Evolutionary conservation across 2,113 vertebrate genomes (phyloP), one percentile per base, ranked within the genome.

Genomic region (Struthidea cinerea): DNA sequence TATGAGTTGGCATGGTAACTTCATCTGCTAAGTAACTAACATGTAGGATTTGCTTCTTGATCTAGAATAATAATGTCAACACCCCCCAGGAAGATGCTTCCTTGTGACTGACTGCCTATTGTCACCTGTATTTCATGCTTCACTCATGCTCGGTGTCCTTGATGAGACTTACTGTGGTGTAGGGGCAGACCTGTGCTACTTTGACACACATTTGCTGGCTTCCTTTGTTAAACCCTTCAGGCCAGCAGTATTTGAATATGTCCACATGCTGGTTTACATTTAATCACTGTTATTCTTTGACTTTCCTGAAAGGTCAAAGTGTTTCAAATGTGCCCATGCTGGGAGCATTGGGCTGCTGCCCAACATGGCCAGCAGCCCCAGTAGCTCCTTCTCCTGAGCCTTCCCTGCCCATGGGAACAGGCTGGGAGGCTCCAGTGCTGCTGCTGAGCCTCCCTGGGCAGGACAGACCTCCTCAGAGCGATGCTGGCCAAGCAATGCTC

Each of bases 1-100:
- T 88, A 90, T 78, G 94, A 95, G 97, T 97, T 97, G 97, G 97
- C 97, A 97, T 97, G 96, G 97, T 92, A 97, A 97, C 97, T 93
- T 96, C 94, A 87, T 95, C 94, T 93, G 92, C 92, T 93, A 97
- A 95, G 95, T 95, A 96, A 94, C 95, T 97, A 91, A 94, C 86
- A 89, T 35, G 65, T 94, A 94, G 85, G 78, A 94, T 93, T 94
- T 94, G n/a, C 84, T 96, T 91, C 82, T 94, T 96, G 95, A 95
- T 97, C 92, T 88, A 84, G 75, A 97, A 95, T 96, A 96, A 96
- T 80, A 95, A 95, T 93, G 90, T 93, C 96, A 97, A 93, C 91
- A 96, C 85, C 69, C 85, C 59, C 69, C 61, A 94, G 94, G 79
- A 97, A 95, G 89, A 95, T 78, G 92, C 42, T 94, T 92, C 71